These are phyloP conservation scores for Paguma larvata DNA, from an alignment of 2,797 vertebrate species.

Conservation along the genomic window DNA sequence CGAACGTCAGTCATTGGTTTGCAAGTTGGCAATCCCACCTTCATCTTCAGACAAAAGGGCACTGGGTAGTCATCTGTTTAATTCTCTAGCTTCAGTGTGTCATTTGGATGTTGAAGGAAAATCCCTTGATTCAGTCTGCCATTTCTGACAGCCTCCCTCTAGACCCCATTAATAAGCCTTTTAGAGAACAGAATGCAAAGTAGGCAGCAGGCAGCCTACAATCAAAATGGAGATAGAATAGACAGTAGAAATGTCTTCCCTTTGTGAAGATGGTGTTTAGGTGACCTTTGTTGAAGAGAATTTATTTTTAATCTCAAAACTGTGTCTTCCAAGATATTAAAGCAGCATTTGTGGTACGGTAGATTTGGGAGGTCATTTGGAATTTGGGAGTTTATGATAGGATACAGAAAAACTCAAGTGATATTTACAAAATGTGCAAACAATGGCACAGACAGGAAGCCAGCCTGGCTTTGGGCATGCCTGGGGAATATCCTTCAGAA, in stretches of 20 bases:
- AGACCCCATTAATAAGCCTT: slow-evolving; percentile 92
- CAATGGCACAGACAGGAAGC: slow-evolving; percentile 80
- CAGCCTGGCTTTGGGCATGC: slow-evolving; percentile 83
- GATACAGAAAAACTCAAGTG: slow-evolving; percentile 81
- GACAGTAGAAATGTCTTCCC: slow-evolving; percentile 79
- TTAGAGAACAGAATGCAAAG: slow-evolving; percentile 89
- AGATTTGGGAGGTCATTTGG: slow-evolving; percentile 68
- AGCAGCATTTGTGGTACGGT: slow-evolving; percentile 61
- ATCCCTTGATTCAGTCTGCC: slow-evolving; percentile 91
- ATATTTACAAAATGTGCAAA: slow-evolving; percentile 86
- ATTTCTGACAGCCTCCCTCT: slow-evolving; percentile 91
- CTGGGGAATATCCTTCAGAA: slow-evolving; percentile 89
- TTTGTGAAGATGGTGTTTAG: slow-evolving; percentile 80
- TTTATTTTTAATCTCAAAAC: slow-evolving; percentile 55
- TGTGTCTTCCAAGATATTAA: slow-evolving; percentile 82
- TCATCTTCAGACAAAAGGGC: slow-evolving; percentile 91
- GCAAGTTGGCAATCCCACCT: slow-evolving; percentile 90
- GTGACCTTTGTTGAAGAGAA: slow-evolving; percentile 80
- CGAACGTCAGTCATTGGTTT: slow-evolving; percentile 90
- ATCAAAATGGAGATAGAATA: slow-evolving; percentile 86
- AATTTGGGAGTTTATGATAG: slow-evolving; percentile 69
- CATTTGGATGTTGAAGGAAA: slow-evolving; percentile 91
- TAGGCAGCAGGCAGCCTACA: slow-evolving; percentile 87
- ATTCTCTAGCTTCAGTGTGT: slow-evolving; percentile 90
- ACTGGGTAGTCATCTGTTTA: slow-evolving; percentile 92